Conservation (phyloP, 2,797 vertebrate genomes). For the Octomys mimax region DNA sequence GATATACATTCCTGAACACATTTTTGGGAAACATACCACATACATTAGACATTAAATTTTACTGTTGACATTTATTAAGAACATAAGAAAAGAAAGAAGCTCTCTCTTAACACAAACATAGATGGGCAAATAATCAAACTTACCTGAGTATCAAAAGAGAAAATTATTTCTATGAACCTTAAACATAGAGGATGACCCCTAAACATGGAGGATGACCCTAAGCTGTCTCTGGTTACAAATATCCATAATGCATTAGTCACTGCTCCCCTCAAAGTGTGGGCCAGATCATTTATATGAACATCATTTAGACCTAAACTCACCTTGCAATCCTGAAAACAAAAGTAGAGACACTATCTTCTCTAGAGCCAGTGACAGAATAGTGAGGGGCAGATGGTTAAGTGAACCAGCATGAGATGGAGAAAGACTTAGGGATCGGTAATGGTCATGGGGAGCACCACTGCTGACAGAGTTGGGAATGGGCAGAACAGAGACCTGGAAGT, state of each 20-base stretch:
- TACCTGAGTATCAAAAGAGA: not conserved
- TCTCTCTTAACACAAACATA: slow-evolving; percentile 46
- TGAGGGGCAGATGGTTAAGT: not conserved
- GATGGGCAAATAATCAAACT: slow-evolving; percentile 13
- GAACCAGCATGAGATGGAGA: not conserved
- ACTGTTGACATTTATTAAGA: slow-evolving; percentile 34
- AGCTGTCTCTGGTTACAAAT: not conserved
- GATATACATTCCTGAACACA: not conserved
- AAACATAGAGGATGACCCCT: not conserved
- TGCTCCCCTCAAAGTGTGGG: not conserved
- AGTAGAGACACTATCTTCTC: not conserved
- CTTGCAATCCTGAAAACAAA: slow-evolving; percentile 29
- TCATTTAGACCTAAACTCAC: not conserved
- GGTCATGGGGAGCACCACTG: not conserved
- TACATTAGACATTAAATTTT: not conserved
- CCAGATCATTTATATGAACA: not conserved
- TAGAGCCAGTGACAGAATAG: slow-evolving; percentile 8
- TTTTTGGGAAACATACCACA: not conserved
- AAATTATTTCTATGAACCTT: slow-evolving; percentile 16
- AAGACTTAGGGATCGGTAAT: not conserved
- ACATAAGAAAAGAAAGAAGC: not conserved
- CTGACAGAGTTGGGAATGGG: not conserved
- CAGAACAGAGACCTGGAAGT: not conserved
- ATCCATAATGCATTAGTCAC: not conserved
- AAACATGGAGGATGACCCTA: not conserved